Percentiles rank a stretch among this genome's conserved stretches.
Conservation (phyloP, 2,888 invertebrate genomes). For the Lobophora halterata region DNA sequence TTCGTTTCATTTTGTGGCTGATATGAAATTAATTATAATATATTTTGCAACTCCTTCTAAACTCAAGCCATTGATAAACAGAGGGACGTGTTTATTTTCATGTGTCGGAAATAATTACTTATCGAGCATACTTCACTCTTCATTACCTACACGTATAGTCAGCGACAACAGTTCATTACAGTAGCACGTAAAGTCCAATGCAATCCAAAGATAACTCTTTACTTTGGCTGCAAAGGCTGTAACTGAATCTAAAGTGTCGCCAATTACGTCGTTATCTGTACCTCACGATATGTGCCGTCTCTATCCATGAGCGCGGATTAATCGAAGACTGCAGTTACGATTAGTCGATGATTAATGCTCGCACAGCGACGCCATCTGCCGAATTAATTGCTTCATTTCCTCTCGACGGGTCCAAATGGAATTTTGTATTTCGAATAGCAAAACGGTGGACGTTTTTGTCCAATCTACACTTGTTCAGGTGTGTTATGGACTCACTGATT, state of each 20-base stretch:
- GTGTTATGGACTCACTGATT: slow-evolving; percentile 63
- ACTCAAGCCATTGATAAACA: too few species aligned
- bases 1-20: slow-evolving; percentile 8
- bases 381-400: slow-evolving; percentile 81
- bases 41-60: background rate
- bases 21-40: slow-evolving; percentile 6
- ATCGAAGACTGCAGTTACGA: slow-evolving; percentile 80
- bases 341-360: slow-evolving; percentile 80
- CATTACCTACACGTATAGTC: slow-evolving; percentile 14
- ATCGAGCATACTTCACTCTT: too few species aligned
- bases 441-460: slow-evolving; percentile 66
- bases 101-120: too few species aligned
- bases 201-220: too few species aligned
- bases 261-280: too few species aligned
- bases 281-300: slow-evolving; percentile 35
- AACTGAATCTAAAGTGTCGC: too few species aligned
- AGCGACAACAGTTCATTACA: too few species aligned
- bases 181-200: too few species aligned
- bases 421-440: slow-evolving; percentile 75
- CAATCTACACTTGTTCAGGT: slow-evolving; percentile 61
- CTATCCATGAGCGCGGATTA: slow-evolving; percentile 51
- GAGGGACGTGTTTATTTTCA: too few species aligned
- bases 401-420: slow-evolving; percentile 75
- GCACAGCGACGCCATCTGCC: slow-evolving; percentile 78
- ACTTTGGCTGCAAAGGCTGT: too few species aligned